Percentiles rank a stretch among this genome's conserved stretches.
phyloP scores from a whole-genome alignment of 2,888 invertebrate genomes.

The Dorcus parallelipipedus region DNA sequence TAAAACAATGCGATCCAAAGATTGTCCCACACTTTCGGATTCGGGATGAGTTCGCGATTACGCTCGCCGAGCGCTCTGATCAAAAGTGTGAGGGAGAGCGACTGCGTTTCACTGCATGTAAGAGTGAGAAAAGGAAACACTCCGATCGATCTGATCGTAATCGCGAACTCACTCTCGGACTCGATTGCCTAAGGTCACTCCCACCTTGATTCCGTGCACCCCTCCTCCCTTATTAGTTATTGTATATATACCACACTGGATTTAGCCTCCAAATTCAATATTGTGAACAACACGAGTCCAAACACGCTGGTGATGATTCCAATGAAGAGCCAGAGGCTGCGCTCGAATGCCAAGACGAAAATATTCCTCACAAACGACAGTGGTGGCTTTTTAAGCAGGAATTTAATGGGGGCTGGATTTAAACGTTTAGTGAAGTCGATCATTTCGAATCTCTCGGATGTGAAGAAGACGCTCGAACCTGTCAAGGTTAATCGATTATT shows the following conservation, averaged over 20 bases:
- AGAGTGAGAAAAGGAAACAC: no score
- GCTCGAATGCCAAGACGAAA: constrained; percentile 48
- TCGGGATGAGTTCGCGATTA: no score
- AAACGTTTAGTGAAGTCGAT: constrained; percentile 29
- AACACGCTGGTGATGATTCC: constrained; percentile 36
- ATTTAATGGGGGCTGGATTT: constrained; percentile 30
- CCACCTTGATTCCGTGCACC: neutral
- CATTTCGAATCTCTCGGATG: constrained; percentile 21
- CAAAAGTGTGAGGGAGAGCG: no score
- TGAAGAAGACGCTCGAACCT: constrained; percentile 23
- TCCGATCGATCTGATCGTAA: no score
- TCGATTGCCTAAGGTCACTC: no score
- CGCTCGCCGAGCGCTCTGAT: no score
- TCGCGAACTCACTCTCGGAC: no score
- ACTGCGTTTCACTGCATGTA: no score
- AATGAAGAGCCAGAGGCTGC: constrained; percentile 48
- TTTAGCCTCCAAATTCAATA: constrained; percentile 42
- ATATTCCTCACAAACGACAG: constrained; percentile 51
- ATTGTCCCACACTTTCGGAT: no score
- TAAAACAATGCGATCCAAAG: no score
- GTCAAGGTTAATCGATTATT: neutral
- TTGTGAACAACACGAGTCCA: constrained; percentile 33
- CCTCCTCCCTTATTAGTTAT: neutral
- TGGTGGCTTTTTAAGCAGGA: constrained; percentile 51
- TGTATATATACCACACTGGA: no score